These are phyloP conservation scores for Epizoanthus fatuus DNA, from an alignment of 92 coral and sea anemone genomes.

Conservation along the genomic window DNA sequence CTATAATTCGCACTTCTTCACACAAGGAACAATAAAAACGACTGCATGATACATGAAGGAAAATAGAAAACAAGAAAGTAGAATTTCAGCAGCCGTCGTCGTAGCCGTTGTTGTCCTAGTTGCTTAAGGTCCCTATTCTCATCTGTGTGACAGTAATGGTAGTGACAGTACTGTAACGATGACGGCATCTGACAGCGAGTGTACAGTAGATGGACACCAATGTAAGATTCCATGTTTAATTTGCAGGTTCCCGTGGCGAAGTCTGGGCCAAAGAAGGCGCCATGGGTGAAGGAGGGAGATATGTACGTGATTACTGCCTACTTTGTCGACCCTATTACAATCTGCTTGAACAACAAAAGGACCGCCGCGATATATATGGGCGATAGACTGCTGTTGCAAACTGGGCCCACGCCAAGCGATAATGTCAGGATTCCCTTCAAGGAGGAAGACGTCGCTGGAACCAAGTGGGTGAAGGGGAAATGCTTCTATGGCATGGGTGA, in stretches of 20 bases:
- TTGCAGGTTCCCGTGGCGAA: constrained; percentile 73
- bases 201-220: background rate
- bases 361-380: constrained; percentile 65
- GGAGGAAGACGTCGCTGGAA: constrained; percentile 67
- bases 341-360: constrained; percentile 75
- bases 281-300: constrained; percentile 82
- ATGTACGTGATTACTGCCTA: constrained; percentile 90
- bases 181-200: too few relatives aligned
- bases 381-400: constrained; percentile 83
- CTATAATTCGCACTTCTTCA: too few relatives aligned
- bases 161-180: too few relatives aligned
- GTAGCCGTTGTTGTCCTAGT: too few relatives aligned
- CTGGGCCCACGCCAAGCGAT: constrained; percentile 49
- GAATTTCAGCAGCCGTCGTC: too few relatives aligned
- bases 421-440: constrained; percentile 73
- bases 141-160: too few relatives aligned
- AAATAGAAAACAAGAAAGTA: too few relatives aligned
- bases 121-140: too few relatives aligned
- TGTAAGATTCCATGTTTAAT: background rate
- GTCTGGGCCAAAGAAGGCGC: constrained; percentile 40
- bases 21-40: too few relatives aligned
- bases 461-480: constrained; percentile 88
- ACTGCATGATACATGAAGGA: too few relatives aligned
- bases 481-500: constrained; percentile 88
- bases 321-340: constrained; percentile 77